Conservation (phyloP, 2,888 invertebrate genomes). For the Dryococelus australis region DNA sequence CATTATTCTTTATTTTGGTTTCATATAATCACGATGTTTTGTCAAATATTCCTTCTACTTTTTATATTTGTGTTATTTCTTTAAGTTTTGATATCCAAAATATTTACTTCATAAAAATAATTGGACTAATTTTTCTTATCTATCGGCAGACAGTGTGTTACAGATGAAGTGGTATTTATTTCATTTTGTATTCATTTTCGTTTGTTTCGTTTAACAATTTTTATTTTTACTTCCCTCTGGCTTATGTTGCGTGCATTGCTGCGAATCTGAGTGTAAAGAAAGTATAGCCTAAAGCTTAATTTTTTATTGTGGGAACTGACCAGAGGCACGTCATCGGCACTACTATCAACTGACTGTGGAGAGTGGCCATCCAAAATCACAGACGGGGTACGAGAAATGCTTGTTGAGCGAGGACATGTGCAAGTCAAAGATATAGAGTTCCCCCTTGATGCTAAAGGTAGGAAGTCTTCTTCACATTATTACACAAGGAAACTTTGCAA, state of each 20-base stretch:
- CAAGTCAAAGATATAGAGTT: not conserved
- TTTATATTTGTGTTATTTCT: too few relatives aligned
- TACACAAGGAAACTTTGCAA: not conserved
- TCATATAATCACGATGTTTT: too few relatives aligned
- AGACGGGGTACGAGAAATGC: not conserved
- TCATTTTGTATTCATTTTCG: not conserved
- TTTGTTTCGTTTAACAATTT: not conserved
- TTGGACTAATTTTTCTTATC: not conserved
- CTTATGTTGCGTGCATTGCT: too few relatives aligned
- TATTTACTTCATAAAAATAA: too few relatives aligned
- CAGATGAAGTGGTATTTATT: not conserved
- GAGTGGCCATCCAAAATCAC: conserved; percentile 22
- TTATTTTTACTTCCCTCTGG: too few relatives aligned
- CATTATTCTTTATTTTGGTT: too few relatives aligned
- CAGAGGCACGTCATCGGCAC: conserved; percentile 10
- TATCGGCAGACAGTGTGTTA: not conserved
- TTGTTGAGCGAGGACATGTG: conserved; percentile 21
- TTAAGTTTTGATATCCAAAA: too few relatives aligned
- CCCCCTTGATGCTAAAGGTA: conserved; percentile 3
- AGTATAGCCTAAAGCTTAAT: not conserved
- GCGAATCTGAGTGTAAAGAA: not conserved
- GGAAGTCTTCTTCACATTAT: conserved; percentile 5
- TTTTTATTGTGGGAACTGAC: not conserved
- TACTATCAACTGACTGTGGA: conserved; percentile 22
- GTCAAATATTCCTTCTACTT: too few relatives aligned